Percentiles rank a stretch among this genome's conserved stretches.
Evolutionary conservation across 2,888 invertebrate genomes (phyloP).

Genomic region (Macaria notata): DNA sequence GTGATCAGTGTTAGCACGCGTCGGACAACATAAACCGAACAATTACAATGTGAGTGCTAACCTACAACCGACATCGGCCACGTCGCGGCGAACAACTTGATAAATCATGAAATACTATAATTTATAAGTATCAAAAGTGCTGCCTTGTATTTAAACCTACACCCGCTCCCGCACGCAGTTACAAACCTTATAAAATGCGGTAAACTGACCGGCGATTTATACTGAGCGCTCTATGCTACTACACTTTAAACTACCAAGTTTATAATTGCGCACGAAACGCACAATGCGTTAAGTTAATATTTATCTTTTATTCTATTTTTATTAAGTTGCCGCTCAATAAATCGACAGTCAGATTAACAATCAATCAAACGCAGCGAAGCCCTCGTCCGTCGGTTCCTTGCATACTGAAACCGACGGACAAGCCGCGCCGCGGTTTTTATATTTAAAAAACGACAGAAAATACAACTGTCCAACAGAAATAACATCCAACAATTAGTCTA

Average conservation of each 20-base stretch:
- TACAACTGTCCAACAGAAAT: conserved; percentile 53
- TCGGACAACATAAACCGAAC: conserved; percentile 2
- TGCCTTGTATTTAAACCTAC: conserved; percentile 40
- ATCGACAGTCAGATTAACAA: conserved; percentile 25
- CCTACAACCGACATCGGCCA: conserved; percentile 11
- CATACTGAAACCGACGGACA: conserved; percentile 7
- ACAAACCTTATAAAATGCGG: conserved; percentile 50
- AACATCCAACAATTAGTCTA: conserved; percentile 69
- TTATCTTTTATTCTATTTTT: not conserved
- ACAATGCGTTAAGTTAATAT: too few relatives aligned
- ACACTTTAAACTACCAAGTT: too few relatives aligned
- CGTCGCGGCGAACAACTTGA: conserved; percentile 15
- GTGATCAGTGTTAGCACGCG: conserved; percentile 38
- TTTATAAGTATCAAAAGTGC: conserved; percentile 54
- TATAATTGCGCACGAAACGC: conserved; percentile 8
- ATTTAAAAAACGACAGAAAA: conserved; percentile 34
- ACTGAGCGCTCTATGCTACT: too few relatives aligned
- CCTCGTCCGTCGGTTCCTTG: conserved; percentile 7
- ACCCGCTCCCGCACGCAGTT: conserved; percentile 44
- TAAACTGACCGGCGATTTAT: conserved; percentile 24
- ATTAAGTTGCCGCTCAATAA: conserved; percentile 4
- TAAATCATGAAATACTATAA: conserved; percentile 42
- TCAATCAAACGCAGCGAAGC: conserved; percentile 7
- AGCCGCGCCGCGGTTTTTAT: conserved; percentile 13
- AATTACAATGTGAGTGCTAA: not conserved